Evolutionary conservation across 2,888 invertebrate species (phyloP), one percentile per base, ranked within the genome.

Genomic region (Argynnis bischoffii): DNA sequence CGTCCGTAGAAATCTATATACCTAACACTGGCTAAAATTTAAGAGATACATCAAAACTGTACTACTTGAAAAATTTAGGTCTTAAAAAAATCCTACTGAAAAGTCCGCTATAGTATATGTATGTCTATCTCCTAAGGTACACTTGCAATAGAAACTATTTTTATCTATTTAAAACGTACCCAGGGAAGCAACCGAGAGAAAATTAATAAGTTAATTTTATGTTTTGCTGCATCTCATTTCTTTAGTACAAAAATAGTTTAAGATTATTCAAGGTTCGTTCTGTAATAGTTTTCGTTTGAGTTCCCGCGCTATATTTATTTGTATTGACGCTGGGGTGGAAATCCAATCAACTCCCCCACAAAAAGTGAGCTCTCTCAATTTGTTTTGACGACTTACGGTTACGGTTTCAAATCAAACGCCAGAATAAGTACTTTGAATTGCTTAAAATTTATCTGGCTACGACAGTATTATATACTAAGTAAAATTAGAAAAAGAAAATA

Each of bases 321-420:
- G 65, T 51, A 51, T 57, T 67, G 65, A 65, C 57, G 64, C 48
- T 65, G 67, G 69, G 72, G 67, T 69, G 56, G 77, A 77, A 75
- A 83, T 80, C 79, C 81, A 83, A 83, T 83, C 79, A 82, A 75
- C 71, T 75, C 68, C 73, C 79, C 76, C 74, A 77, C 76, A 75
- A 69, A 55, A 55, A 71, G 64, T 66, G 67, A 57, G 64, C 68
- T 70, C 72, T 72, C 73, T 69, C 72, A 68, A 70, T 75, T 73
- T 73, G 67, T 71, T 70, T 64, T 64, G 69, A 71, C 67, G 71
- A 66, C 68, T 69, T 67, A 51, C 59, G 57, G 61, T 70, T 67
- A 66, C 67, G 31, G 50, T 63, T 56, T 65, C 46, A 67, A 55
- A 65, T 41, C 26, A 55, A 63, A 69, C 50, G 55, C 47, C 55